Evolutionary conservation across 2,113 vertebrate genomes (phyloP).

Genomic region (Rhegmatorhina hoffmannsi): DNA sequence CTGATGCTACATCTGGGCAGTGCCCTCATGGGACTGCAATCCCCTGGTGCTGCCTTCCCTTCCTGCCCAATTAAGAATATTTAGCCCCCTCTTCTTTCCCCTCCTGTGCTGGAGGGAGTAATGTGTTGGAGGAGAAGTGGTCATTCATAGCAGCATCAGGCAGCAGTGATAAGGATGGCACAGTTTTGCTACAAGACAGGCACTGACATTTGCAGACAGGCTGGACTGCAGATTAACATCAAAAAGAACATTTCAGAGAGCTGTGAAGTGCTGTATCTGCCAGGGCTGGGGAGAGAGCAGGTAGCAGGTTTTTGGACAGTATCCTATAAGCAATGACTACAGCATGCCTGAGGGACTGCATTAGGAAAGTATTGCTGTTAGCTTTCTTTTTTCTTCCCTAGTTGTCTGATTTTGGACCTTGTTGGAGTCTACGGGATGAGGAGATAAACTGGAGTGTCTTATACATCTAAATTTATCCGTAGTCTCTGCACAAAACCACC

Average conservation of each 20-base stretch:
- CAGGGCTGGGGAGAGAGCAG: neutral
- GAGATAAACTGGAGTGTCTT: neutral
- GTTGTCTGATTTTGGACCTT: neutral
- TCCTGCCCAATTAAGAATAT: neutral
- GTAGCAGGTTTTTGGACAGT: neutral
- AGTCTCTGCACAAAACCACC: neutral
- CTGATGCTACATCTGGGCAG: neutral
- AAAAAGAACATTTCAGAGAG: neutral
- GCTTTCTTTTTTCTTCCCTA: neutral
- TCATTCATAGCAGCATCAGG: neutral
- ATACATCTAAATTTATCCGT: neutral
- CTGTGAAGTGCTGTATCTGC: neutral
- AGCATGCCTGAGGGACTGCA: neutral
- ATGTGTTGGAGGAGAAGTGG: neutral
- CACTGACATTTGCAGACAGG: neutral
- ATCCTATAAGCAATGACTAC: neutral
- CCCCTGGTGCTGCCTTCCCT: neutral
- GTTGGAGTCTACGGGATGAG: neutral
- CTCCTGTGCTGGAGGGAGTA: rapidly evolving
- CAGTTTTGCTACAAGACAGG: neutral
- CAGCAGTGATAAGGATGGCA: neutral
- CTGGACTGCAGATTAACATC: neutral
- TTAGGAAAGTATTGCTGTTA: neutral
- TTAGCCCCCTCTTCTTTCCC: neutral
- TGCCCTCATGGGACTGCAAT: neutral